These are phyloP conservation scores for Sturmia bella DNA, from an alignment of 2,888 invertebrate species.

Conservation along the genomic window DNA sequence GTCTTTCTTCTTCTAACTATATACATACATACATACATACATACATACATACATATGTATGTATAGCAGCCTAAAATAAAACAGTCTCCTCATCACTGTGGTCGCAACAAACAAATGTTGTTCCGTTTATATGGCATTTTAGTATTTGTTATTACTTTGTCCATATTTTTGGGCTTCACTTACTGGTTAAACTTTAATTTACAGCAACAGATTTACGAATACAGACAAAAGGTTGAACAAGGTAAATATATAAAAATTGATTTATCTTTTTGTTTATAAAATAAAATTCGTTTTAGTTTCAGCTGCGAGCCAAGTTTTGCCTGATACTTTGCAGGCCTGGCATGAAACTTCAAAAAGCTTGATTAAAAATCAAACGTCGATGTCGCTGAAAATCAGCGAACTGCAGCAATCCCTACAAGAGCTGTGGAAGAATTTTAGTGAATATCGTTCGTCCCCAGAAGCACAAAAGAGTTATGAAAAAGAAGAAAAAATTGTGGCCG, in stretches of 20 bases:
- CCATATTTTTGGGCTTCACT: conserved; percentile 78
- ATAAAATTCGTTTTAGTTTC: conserved; percentile 82
- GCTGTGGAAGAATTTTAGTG: conserved; percentile 82
- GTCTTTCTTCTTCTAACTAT: no score
- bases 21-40: no score
- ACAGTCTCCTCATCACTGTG: conserved; percentile 76
- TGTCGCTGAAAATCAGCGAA: conserved; percentile 84
- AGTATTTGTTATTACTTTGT: conserved; percentile 76
- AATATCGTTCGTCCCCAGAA: conserved; percentile 75
- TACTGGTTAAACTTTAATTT: conserved; percentile 81
- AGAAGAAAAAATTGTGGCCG: conserved; percentile 80
- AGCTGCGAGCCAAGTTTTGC: conserved; percentile 87
- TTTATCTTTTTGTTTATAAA: conserved; percentile 11
- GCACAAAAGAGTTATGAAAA: conserved; percentile 78
- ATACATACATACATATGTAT: conserved; percentile 1
- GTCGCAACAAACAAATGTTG: conserved; percentile 76
- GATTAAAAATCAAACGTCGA: conserved; percentile 86
- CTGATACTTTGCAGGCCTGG: conserved; percentile 87
- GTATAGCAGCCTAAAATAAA: conserved; percentile 73
- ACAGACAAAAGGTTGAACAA: conserved; percentile 81
- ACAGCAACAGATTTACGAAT: conserved; percentile 79
- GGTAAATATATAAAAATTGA: conserved; percentile 72
- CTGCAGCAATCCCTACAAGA: conserved; percentile 84
- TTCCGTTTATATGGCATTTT: conserved; percentile 79
- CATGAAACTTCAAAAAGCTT: conserved; percentile 87